Base-by-base conservation (phyloP, 2,888 invertebrate genomes). In the Clitarchus hookeri region DNA sequence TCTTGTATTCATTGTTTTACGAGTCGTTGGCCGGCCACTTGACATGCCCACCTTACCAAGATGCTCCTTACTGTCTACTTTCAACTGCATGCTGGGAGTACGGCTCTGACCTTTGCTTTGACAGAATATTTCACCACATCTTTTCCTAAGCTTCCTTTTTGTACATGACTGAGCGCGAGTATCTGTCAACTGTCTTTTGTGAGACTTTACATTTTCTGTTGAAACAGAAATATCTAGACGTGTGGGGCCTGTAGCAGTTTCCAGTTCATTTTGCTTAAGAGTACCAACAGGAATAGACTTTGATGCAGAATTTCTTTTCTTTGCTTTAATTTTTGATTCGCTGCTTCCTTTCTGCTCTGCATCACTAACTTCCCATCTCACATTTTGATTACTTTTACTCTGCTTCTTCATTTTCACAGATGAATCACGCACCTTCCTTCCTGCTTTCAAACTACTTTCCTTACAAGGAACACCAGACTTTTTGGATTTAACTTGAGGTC, bases 61-160 rank as follows among this genome's bases (percentile, higher is more conserved):
- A 23, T 16, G 8, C n/a, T n/a, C 23, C 11, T 65, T n/a, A 65
- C 65, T 65, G 8, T 19, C 19, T n/a, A 23, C 65, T 65, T 19
- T 65, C n/a, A 23, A 65, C 65, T 65, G 13, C 65, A n/a, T 65
- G 19, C 13, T n/a, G 8, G 65, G 8, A 23, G 0, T n/a, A n/a
- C 13, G 16, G n/a, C 16, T 65, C 65, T 23, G 23, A n/a, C 6
- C 65, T 19, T 53, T 19, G 16, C 65, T 65, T 65, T 65, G 65
- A 19, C 65, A 65, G 8, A n/a, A 65, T 11, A 19, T 65, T 65
- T n/a, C 65, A n/a, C n/a, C 16, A 23, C 65, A 65, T 65, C 65
- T 65, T 65, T 65, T 65, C 65, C 65, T 65, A 65, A 65, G 65
- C 65, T 65, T 65, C n/a, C 65, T 65, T 65, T 65, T 23, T 65